Base-by-base conservation (phyloP, 2,797 vertebrate genomes). In the Meriones psammophilus region DNA sequence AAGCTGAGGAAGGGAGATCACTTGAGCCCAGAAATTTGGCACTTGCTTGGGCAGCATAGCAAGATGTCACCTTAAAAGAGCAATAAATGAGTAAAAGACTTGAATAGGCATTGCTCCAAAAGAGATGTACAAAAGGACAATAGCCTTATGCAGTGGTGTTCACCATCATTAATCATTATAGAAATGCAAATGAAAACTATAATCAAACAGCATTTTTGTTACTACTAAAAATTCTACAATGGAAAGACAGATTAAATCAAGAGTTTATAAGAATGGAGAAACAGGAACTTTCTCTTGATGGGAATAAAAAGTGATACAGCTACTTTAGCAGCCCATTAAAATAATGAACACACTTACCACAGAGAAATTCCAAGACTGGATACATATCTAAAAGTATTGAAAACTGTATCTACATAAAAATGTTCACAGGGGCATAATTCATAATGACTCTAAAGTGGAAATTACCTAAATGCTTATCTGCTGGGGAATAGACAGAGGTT, bases 191-290 rank as follows among this genome's bases (percentile, higher is more conserved):
- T 64, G 46, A 81, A 88, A 90, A 78, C 9, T 8, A 83, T 50
- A 68, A 36, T 22, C 10, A 88, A 66, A 39, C 2, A 79, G 3
- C 17, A 91, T 42, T 60, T 36, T 46, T 15, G 69, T 39, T 85
- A 33, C 22, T 68, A 66, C 2, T n/a, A 69, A 39, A 69, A 64
- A 54, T 26, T 28, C 76, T 79, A 91, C 79, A 71, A 54, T 9
- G 3, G n/a, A 88, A 94, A 92, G 78, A 17, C 14, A 88, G 66
- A 36, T 66, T 85, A 39, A 36, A 84, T 28, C 77, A 84, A 94
- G 28, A 95, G 46, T 71, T 64, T 1, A n/a, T 83, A 50, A 50
- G 50, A 50, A 50, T 50, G 46, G 15, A 91, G 17, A 94, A 94
- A 68, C 7, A 36, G 66, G 20, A 88, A 77, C 5, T 5, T 8